phyloP scores from a whole-genome alignment of 2,113 vertebrate species.

The Scomber scombrus region DNA sequence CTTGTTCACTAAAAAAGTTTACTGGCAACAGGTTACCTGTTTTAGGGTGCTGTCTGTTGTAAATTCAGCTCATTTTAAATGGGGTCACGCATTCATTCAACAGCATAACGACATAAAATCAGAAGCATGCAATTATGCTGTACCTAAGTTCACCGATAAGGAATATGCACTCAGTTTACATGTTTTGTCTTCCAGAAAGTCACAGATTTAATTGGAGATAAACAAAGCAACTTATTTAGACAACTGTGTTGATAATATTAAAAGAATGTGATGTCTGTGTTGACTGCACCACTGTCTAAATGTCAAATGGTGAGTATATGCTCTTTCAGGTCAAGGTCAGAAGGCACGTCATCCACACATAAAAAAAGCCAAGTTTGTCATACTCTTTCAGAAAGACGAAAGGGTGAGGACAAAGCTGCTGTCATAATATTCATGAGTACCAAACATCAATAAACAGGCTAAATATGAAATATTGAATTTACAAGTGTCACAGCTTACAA shows the following conservation, averaged over 20 bases:
- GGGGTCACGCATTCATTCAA: not conserved
- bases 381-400: too few species aligned
- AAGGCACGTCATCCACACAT: not conserved
- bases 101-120: not conserved
- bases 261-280: not conserved
- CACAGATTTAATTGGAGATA: not conserved
- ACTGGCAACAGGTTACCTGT: too few species aligned
- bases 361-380: not conserved
- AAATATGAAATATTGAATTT: not conserved
- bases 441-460: not conserved
- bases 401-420: too few species aligned
- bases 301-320: not conserved
- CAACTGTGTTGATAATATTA: not conserved
- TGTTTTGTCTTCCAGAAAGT: not conserved
- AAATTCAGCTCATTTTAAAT: not conserved
- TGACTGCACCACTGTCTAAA: not conserved
- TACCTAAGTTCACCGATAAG: not conserved
- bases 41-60: not conserved
- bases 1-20: too few species aligned
- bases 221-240: not conserved
- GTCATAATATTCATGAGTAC: too few species aligned
- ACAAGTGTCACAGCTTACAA: not conserved
- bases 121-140: not conserved
- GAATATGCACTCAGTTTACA: not conserved
- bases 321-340: not conserved